Percentiles rank a stretch among this genome's conserved stretches.
Conservation (phyloP, 1,140 invertebrate species). For the Macrocentrus cingulum region DNA sequence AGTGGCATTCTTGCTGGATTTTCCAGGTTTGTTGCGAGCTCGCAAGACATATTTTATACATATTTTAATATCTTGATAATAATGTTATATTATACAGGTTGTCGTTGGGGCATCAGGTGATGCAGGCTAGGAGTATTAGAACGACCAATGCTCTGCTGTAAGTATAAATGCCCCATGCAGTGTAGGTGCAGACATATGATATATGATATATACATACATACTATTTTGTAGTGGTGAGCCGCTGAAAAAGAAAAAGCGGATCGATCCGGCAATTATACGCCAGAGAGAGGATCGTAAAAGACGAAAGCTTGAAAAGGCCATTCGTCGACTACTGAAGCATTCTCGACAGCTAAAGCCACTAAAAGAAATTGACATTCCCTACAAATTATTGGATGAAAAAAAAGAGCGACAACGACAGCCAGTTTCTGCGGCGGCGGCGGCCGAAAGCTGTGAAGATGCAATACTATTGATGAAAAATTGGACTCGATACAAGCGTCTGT, state of each 20-base stretch:
- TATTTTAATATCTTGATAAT: constrained; percentile 1
- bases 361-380: constrained; percentile 74
- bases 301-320: constrained; percentile 81
- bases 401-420: no score
- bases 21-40: constrained; percentile 1
- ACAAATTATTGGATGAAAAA: constrained; percentile 66
- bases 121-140: constrained; percentile 36
- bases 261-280: constrained; percentile 78
- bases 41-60: neutral
- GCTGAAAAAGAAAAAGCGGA: constrained; percentile 82
- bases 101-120: constrained; percentile 17
- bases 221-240: constrained; percentile 71
- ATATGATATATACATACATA: neutral
- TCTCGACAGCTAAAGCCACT: constrained; percentile 79
- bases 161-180: constrained; percentile 26
- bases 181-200: neutral
- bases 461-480: constrained; percentile 71
- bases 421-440: no score
- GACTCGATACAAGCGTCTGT: constrained; percentile 67
- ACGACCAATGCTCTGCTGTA: constrained; percentile 38
- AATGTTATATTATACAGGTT: constrained; percentile 26
- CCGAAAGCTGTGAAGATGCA: no score
- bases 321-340: constrained; percentile 75
- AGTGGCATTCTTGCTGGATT: constrained; percentile 17
- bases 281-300: constrained; percentile 77